Base-by-base conservation (phyloP, 1,140 invertebrate species). In the Myzus persicae region DNA sequence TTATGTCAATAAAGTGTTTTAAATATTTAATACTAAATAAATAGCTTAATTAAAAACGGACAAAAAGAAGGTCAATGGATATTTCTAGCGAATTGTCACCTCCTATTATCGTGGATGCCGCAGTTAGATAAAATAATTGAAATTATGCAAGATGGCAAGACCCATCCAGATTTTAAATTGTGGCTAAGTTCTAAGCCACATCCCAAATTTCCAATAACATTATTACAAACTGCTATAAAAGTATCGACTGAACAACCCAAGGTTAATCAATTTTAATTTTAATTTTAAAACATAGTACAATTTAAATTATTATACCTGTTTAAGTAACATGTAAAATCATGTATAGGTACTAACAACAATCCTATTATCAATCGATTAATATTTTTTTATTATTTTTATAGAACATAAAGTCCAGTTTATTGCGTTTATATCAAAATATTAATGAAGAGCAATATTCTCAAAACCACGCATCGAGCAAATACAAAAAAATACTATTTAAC, bases 171-270 rank as follows among this genome's bases (percentile, higher is more conserved):
- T 94, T 94, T 82, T 93, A 95, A 96, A 18, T 95, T 98, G 26
- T 98, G 98, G 98, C 95, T 98, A 24, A 98, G 97, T 94, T 98
- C 97, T 14, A 97, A 96, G 95, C 97, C 98, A 5, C 96, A 98
- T 95, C 97, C 97, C 11, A 96, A 98, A 93, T 98, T 98, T 95
- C 98, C 98, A 0, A 97, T 98, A 94, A 97, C 96, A 85, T 96
- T 99, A 94, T 96, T 99, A 76, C 98, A 99, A 95, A 96, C 97
- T 31, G 97, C 97, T 88, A 98, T 99, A 94, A 99, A 99, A 96
- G 98, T 99, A 96, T 99, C 98, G 22, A 99, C 98, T 36, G 98
- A 99, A 95, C 98, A 98, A 22, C 98, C 98, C 6, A 98, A 97
- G 95, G 97, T 97, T 9, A 40, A 38, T 22, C 31, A 48, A 36